Percentiles rank a stretch among this genome's conserved stretches.
Evolutionary conservation across 1,140 invertebrate genomes (phyloP).

Genomic region (Drosophila parabipectinata): DNA sequence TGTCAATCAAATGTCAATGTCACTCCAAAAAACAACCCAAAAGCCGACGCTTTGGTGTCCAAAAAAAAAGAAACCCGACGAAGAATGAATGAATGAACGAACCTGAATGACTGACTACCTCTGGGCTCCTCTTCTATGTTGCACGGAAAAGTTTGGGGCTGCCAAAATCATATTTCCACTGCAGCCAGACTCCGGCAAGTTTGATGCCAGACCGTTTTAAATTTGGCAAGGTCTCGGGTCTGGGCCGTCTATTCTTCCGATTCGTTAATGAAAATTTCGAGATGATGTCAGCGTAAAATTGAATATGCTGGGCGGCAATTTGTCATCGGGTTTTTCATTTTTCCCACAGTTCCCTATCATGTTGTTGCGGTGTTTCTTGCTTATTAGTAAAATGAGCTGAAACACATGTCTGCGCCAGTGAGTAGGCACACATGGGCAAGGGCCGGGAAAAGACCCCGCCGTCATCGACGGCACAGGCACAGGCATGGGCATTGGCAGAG

Average conservation of each 20-base stretch:
- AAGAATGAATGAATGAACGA: conserved; percentile 33
- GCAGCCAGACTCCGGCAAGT: conserved; percentile 33
- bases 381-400: conserved; percentile 79
- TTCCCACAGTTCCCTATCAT: background rate
- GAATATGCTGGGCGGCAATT: conserved; percentile 62
- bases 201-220: conserved; percentile 23
- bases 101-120: background rate
- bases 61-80: background rate
- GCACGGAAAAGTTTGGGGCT: conserved; percentile 27
- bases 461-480: conserved; percentile 23
- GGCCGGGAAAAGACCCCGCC: conserved; percentile 26
- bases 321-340: conserved; percentile 59
- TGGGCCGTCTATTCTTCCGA: conserved; percentile 9
- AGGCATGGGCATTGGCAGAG: conserved; percentile 12
- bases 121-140: background rate
- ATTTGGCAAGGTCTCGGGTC: conserved; percentile 33
- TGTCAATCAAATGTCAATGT: conserved; percentile 84
- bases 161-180: conserved; percentile 45
- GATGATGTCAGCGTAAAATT: conserved; percentile 58
- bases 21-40: conserved; percentile 52
- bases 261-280: conserved; percentile 45
- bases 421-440: conserved; percentile 11
- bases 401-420: conserved; percentile 64
- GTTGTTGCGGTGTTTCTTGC: conserved; percentile 29
- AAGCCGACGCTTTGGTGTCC: conserved; percentile 21